Conservation (phyloP, 2,888 invertebrate species). For the Abscondita cerata region DNA sequence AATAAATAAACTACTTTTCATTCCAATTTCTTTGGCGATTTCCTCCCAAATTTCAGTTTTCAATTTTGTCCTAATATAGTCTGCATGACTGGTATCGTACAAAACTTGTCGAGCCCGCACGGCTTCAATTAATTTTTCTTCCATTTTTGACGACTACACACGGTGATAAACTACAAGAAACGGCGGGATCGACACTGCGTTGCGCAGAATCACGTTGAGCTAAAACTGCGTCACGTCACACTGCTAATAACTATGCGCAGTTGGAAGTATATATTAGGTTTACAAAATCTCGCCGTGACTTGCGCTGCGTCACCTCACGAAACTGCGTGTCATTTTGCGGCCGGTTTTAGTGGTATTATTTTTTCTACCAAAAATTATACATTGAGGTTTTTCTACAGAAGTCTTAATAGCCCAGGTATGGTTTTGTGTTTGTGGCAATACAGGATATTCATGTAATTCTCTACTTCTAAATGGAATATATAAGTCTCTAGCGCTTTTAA, state of each 20-base stretch:
- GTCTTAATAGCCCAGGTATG: too few relatives aligned
- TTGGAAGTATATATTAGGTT: too few relatives aligned
- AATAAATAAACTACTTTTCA: constrained; percentile 1
- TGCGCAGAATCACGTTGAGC: neutral
- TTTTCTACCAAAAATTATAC: too few relatives aligned
- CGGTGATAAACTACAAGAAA: neutral
- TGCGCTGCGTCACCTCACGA: neutral
- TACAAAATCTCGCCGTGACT: neutral
- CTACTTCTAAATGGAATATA: too few relatives aligned
- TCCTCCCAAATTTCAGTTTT: constrained; percentile 5
- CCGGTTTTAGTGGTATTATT: too few relatives aligned
- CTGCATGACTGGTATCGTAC: constrained; percentile 24
- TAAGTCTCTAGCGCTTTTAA: too few relatives aligned
- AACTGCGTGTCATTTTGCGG: neutral
- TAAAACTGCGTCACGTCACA: neutral
- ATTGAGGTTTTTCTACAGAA: too few relatives aligned
- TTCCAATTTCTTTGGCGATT: constrained; percentile 7
- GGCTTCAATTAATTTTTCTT: constrained; percentile 22
- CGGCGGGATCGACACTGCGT: neutral
- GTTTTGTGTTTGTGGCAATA: too few relatives aligned
- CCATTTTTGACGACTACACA: constrained; percentile 16
- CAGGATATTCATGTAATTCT: too few relatives aligned
- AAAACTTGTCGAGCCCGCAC: constrained; percentile 30
- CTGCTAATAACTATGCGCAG: neutral
- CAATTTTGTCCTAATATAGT: neutral